phyloP scores from a whole-genome alignment of 2,113 vertebrate species.

The Osmerus mordax region DNA sequence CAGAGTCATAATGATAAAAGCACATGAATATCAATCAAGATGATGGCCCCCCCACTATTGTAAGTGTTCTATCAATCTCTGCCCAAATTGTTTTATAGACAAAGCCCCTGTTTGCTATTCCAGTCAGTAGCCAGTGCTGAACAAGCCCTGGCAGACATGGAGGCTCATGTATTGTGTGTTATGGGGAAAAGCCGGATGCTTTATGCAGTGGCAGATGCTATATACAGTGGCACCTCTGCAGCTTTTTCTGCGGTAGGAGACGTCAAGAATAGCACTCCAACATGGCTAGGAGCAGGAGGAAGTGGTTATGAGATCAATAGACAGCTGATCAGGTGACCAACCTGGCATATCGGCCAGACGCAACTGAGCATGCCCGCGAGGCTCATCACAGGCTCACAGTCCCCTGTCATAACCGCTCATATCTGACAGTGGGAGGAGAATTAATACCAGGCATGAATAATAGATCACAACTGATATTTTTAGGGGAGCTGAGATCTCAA shows the following conservation, averaged over 20 bases:
- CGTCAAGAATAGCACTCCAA: conserved; percentile 68
- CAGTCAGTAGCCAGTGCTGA: conserved; percentile 24
- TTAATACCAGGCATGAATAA: conserved; percentile 83
- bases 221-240: conserved; percentile 59
- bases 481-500: conserved; percentile 74
- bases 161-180: conserved; percentile 1
- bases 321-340: conserved; percentile 75
- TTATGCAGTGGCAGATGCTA: conserved; percentile 48
- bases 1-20: conserved; percentile 47
- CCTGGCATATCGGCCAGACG: conserved; percentile 54
- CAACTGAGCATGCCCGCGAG: conserved; percentile 35
- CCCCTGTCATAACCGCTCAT: conserved; percentile 77
- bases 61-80: conserved; percentile 50
- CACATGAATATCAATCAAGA: conserved; percentile 38
- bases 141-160: too few relatives aligned
- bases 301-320: conserved; percentile 82
- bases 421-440: conserved; percentile 74
- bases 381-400: conserved; percentile 58
- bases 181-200: conserved; percentile 45
- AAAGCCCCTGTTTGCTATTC: conserved; percentile 61
- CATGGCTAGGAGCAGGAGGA: conserved; percentile 75
- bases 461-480: conserved; percentile 83
- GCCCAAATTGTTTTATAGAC: conserved; percentile 43
- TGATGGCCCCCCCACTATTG: conserved; percentile 39
- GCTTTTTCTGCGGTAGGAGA: conserved; percentile 68